Percentiles rank a stretch among this genome's conserved stretches.
Conservation (phyloP, 23 tunicate species). For the Ascidia mentula region DNA sequence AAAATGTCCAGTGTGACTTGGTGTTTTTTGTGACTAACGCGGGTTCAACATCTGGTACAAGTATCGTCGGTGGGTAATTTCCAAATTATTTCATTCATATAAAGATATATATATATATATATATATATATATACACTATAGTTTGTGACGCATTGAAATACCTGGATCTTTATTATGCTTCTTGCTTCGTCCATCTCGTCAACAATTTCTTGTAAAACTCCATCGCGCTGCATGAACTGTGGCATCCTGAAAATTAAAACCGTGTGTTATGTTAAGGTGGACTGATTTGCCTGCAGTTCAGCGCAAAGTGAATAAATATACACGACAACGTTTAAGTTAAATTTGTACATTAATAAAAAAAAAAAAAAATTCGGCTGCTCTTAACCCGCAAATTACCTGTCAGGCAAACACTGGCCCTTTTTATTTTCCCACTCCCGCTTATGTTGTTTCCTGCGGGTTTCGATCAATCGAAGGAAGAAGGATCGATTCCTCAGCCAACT, state of each 20-base stretch:
- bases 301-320: neutral
- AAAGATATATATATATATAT: too few relatives aligned
- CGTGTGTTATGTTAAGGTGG: too few relatives aligned
- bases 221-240: neutral
- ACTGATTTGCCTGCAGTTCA: neutral
- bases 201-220: conserved; percentile 2
- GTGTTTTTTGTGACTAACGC: too few relatives aligned
- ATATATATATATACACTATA: too few relatives aligned
- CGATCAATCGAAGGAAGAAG: conserved; percentile 42
- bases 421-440: conserved; percentile 43
- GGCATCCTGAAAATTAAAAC: neutral
- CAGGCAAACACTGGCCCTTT: neutral
- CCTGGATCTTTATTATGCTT: conserved; percentile 1
- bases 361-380: too few relatives aligned
- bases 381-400: neutral
- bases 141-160: too few relatives aligned
- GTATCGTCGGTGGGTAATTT: too few relatives aligned
- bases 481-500: conserved; percentile 38
- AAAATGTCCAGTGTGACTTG: too few relatives aligned
- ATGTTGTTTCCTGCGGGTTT: conserved; percentile 44
- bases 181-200: conserved; percentile 2
- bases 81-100: too few relatives aligned
- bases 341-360: too few relatives aligned
- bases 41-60: too few relatives aligned
- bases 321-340: too few relatives aligned